phyloP scores from a whole-genome alignment of 1,140 invertebrate genomes.

The Anoplolepis gracilipes region DNA sequence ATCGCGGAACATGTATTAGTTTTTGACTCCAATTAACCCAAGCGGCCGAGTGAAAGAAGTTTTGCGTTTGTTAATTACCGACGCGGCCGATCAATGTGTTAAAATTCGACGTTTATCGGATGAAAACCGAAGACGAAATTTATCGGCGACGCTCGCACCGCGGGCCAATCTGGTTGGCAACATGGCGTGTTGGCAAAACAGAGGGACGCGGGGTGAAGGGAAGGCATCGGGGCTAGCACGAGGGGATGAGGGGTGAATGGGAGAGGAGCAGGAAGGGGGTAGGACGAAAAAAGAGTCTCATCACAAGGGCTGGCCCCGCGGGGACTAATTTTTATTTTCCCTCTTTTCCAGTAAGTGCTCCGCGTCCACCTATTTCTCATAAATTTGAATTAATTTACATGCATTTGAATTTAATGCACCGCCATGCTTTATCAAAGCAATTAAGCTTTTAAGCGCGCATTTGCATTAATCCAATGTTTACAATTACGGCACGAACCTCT shows the following conservation, averaged over 20 bases:
- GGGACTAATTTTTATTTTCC: constrained; percentile 86
- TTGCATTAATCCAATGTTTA: constrained; percentile 87
- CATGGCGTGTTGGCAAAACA: constrained; percentile 84
- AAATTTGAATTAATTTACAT: constrained; percentile 87
- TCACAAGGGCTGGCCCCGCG: constrained; percentile 83
- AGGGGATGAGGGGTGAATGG: constrained; percentile 38
- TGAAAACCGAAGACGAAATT: constrained; percentile 70
- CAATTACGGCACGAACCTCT: constrained; percentile 82
- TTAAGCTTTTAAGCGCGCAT: constrained; percentile 87
- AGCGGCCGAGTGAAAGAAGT: constrained; percentile 33
- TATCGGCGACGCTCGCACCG: constrained; percentile 71
- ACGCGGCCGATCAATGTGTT: constrained; percentile 66
- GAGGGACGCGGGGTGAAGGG: constrained; percentile 65
- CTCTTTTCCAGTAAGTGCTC: constrained; percentile 84
- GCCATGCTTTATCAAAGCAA: constrained; percentile 86
- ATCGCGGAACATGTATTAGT: background rate
- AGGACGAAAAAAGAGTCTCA: constrained; percentile 78
- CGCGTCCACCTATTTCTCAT: constrained; percentile 86
- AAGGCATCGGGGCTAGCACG: constrained; percentile 40
- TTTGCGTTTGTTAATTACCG: constrained; percentile 70
- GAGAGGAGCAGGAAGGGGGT: constrained; percentile 43
- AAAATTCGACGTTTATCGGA: constrained; percentile 74
- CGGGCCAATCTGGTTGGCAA: constrained; percentile 81
- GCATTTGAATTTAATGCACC: constrained; percentile 86
- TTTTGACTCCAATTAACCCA: constrained; percentile 32